phyloP scores from a whole-genome alignment of 2,888 invertebrate genomes.

The Drosophila gaucha region DNA sequence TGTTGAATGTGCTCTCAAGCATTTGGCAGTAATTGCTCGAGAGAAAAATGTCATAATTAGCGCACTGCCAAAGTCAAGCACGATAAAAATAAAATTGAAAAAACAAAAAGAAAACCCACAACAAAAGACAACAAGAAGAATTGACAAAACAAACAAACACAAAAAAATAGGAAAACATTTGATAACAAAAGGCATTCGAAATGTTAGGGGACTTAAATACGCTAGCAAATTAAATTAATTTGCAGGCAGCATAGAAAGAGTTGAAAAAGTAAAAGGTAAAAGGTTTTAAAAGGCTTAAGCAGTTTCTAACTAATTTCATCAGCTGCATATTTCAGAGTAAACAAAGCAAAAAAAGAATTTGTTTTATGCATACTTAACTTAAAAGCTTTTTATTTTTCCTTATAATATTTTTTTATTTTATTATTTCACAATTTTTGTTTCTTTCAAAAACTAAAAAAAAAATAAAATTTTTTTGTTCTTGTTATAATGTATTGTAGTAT shows the following conservation, averaged over 20 bases:
- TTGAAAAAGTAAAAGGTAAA: not conserved
- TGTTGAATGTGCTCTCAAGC: constrained; percentile 64
- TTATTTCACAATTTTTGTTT: too few species aligned
- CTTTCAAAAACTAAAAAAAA: too few species aligned
- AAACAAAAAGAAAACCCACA: constrained; percentile 8
- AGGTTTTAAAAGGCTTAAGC: not conserved
- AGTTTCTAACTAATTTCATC: too few species aligned
- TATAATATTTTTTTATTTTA: too few species aligned
- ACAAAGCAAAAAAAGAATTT: too few species aligned
- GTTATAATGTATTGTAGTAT: too few species aligned
- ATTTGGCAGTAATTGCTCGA: constrained; percentile 77
- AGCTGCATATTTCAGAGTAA: too few species aligned
- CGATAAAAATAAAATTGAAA: constrained; percentile 18
- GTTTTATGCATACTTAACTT: too few species aligned
- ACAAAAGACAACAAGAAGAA: not conserved
- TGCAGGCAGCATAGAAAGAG: not conserved
- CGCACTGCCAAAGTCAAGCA: constrained; percentile 48
- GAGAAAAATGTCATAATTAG: constrained; percentile 70
- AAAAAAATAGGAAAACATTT: constrained; percentile 1
- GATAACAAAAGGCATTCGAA: constrained; percentile 5
- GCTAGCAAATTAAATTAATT: constrained; percentile 2
- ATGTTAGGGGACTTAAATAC: not conserved
- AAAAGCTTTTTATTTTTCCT: too few species aligned
- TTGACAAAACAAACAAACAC: not conserved
- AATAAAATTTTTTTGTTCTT: too few species aligned